These are phyloP conservation scores for Chloroceryle inda DNA, from an alignment of 2,797 vertebrate species.

Conservation along the genomic window DNA sequence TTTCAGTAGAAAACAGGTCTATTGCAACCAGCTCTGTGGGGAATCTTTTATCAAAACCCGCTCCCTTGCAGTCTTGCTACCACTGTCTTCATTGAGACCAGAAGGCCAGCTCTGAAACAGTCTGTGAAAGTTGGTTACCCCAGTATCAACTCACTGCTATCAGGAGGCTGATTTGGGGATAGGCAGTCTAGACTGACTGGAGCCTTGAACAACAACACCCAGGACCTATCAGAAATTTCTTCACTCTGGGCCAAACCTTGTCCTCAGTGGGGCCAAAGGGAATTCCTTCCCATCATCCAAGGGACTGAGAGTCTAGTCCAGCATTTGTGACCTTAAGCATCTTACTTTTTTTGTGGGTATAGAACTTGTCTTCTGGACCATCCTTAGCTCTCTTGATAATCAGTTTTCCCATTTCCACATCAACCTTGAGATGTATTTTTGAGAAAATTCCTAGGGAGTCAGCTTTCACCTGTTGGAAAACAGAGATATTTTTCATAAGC, in stretches of 20 bases:
- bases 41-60: background rate
- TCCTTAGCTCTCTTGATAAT: constrained; percentile 95
- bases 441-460: constrained; percentile 91
- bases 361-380: constrained; percentile 95
- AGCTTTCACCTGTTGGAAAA: constrained; percentile 89
- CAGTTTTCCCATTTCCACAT: constrained; percentile 95
- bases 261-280: background rate
- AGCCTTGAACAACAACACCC: background rate
- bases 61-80: background rate
- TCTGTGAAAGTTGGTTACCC: background rate
- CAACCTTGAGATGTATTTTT: constrained; percentile 95
- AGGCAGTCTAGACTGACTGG: background rate
- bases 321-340: background rate
- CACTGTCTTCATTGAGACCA: background rate
- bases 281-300: background rate
- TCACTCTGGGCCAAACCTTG: background rate
- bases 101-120: background rate
- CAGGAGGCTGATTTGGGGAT: background rate
- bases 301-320: background rate
- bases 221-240: background rate
- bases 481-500: background rate
- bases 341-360: constrained; percentile 96
- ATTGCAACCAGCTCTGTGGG: background rate
- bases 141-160: background rate
- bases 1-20: background rate